Base-by-base conservation (phyloP, 2,888 invertebrate genomes). In the Eugnorisma glareosa region DNA sequence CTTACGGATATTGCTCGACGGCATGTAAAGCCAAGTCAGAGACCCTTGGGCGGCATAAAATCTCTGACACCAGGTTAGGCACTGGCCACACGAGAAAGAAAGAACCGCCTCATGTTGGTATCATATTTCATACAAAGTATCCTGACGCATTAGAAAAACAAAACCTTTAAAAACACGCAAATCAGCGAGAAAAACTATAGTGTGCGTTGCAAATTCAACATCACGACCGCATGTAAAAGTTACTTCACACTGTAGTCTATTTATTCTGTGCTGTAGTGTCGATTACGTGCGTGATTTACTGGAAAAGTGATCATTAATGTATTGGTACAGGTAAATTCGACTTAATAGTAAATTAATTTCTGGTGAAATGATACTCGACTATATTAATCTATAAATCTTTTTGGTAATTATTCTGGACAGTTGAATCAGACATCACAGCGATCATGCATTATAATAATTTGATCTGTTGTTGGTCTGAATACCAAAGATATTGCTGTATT, bases 121-220 rank as follows among this genome's bases (percentile, higher is more conserved):
- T 10, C 35, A 35, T 43, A 68, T 28, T 59, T 51, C 18, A 68
- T 37, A 15, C 8, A 57, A 28, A 54, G 15, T 79, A 35, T 59
- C 35, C 51, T 73, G 79, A 79, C 18, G 37, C 21, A 59, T 43
- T 54, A 75, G n/a, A 66, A 59, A 75, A 74, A 64, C 18, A 54
- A 48, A 15, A 40, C 2, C 59, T 75, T 15, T 4, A 63, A 63
- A 35, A 68, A 37, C 43, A 63, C n/a, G 43, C n/a, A 71, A 76
- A 77, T 24, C 64, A 18, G 43, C 13, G 24, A 63, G 37, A 63
- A 77, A 72, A 77, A 72, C n/a, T 72, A 63, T 28, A 81, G 40
- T 24, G 59, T 43, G 15, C 35, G 82, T 72, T 73, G 68, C 64
- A 82, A 81, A 72, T 81, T 77, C 48, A 72, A 77, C 70, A 63